Base-by-base conservation (phyloP, 2,113 vertebrate species). In the Taurulus bubalis region DNA sequence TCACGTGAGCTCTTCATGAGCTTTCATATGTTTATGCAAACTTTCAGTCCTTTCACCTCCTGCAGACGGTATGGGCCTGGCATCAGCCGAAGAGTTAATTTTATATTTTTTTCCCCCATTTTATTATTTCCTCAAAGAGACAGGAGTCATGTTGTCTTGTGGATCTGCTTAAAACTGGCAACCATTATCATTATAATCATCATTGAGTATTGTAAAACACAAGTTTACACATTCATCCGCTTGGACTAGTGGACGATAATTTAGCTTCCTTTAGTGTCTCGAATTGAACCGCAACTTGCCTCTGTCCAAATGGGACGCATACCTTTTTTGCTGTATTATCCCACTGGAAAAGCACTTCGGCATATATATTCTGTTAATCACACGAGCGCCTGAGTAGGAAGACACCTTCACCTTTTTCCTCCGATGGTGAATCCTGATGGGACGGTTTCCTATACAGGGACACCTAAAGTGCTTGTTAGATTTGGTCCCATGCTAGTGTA, bases 181-280 rank as follows among this genome's bases (percentile, higher is more conserved):
- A 18, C 24, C 77, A 60, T 51, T 8, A 40, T 53, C 24, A 30
- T 40, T 11, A 53, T n/a, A n/a, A n/a, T n/a, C n/a, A n/a, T 12
- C 68, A 71, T 71, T 8, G 14, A 71, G 47, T 69, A 8, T 15
- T 34, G 28, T 69, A 22, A 72, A 42, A 58, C 45, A 26, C 56
- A 40, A 18, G 8, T 18, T n/a, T 45, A 10, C 16, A 60, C 12
- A 36, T 1, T 24, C 12, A 36, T 67, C 14, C 26, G 3, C 11
- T 20, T 20, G 32, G 55, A 15, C 20, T n/a, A 15, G 18, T 47
- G 59, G 53, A 59, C 0, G 4, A 10, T 38, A 38, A 53, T 69
- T 36, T 69, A 15, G 3, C 28, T 15, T 20, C 20, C 14, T 34
- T 38, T 6, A 15, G 36, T 59, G 55, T 8, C 10, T 22, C 7